Evolutionary conservation across 2,888 invertebrate species (phyloP), one percentile per base, ranked within the genome.

Genomic region (Diloba caeruleocephala): DNA sequence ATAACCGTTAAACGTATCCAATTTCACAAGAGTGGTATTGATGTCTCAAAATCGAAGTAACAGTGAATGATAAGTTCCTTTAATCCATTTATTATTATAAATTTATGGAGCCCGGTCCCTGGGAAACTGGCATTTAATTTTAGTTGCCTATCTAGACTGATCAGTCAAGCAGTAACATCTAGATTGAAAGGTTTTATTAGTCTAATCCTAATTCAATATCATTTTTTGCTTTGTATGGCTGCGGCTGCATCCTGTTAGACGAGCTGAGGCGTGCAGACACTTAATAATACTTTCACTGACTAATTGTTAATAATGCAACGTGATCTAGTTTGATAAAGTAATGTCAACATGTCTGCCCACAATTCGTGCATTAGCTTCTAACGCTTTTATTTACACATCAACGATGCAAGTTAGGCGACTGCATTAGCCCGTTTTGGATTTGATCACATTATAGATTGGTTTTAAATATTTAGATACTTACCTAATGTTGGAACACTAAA

Each of bases 61-160:
- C 31, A 42, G 44, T 50, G 41, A 67, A 63, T 53, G 45, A 68
- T 60, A 63, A 70, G 59, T 56, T 51, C 49, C 46, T 60, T 43
- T 52, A 64, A 71, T 60, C 32, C 26, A 62, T 56, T 62, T 68
- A 55, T 63, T 60, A 68, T 56, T 43, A 61, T 50, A 69, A 59
- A 65, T 58, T 66, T 75, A 79, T 77, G 76, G 74, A 73, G 80
- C 74, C 78, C 78, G 81, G 83, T 83, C 87, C 87, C 89, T 93
- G 92, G 90, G 92, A 93, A 91, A 88, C 87, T 93, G 92, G 89
- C 92, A 92, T 93, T 93, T 93, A 90, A 87, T 88, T 82, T 73
- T 63, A 76, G 75, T 73, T 78, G 77, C 73, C 60, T 87, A 90
- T 90, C 89, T 87, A 82, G 81, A 74, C 79, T 85, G 89, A 89